Evolutionary conservation across 2,888 invertebrate genomes (phyloP), one percentile per base, ranked within the genome.

Genomic region (Octonoba sinensis): DNA sequence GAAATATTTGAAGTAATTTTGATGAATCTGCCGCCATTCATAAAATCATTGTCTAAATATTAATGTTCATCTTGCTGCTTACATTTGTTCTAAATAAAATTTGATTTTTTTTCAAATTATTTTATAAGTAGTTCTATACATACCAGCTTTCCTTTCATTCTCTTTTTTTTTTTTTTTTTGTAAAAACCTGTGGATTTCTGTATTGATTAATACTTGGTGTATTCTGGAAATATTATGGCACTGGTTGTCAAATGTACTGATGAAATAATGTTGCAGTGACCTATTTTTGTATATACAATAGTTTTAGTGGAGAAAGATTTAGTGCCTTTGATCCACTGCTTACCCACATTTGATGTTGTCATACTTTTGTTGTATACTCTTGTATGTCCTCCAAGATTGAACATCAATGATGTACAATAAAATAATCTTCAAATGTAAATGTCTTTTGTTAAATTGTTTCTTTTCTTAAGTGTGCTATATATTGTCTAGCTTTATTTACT

Each of bases 231-330:
- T 79, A 66, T 79, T 72, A 78, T 57, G 81, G 75, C 81, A 64
- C 81, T 82, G 76, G 82, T 71, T 82, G 82, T 82, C 82, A 65
- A 72, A 57, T 74, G 56, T 70, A 71, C 47, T 66, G 56, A 66
- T 82, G 67, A 74, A 82, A 62, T 44, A 72, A 57, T 67, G 70
- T 72, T 69, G 75, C 65, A 69, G 70, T 73, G 75, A 62, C 82
- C 67, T 82, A 82, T 82, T 82, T 82, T 82, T 82, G 82, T 82
- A 82, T 27, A 82, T 82, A 82, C 49, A 71, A 76, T 74, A 74
- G 71, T 76, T 67, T 64, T 76, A 62, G 76, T 74, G 74, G 74
- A 82, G 72, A 72, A 82, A 72, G 74, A 67, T 75, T 82, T 82
- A 82, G 76, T 82, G 82, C 82, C 82, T 82, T 76, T 81, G 67